Base-by-base conservation (phyloP, 2,113 vertebrate species). In the Catharus minimus region DNA sequence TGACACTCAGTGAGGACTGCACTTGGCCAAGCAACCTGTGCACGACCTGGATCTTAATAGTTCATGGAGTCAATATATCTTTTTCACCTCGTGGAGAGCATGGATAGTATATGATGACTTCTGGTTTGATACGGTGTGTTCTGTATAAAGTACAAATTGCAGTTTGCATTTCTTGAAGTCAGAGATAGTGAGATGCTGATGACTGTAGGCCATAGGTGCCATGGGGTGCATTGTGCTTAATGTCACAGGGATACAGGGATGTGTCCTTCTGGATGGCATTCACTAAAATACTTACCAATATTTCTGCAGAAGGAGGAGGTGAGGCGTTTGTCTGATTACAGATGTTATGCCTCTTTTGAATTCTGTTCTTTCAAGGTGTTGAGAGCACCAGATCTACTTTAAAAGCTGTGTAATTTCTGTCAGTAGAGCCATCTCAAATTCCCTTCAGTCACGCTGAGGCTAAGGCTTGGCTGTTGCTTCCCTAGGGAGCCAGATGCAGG, bases 21-120 rank as follows among this genome's bases (percentile, higher is more conserved):
- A 16, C 27, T 43, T 5, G 13, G 41, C 76, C 58, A 41, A 75
- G 30, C 33, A 68, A 62, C 44, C 64, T 50, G 10, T 82, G 67
- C n/a, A 13, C 0, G 0, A 33, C 38, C 36, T 58, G 67, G 10
- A 75, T 53, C 26, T 49, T 91, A 4, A 28, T 0, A 24, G 23
- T 57, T 90, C 1, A 1, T 36, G 49, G n/a, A 67, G 26, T 72
- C 33, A 46, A 3, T 10, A 24, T 64, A 49, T 50, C 57, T 82
- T 75, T 77, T 86, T 68, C 49, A 57, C 18, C 24, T 12, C 3
- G 0, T 8, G 67, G 38, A 64, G 60, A 77, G 30, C 23, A 11
- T 7, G 61, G 46, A 56, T 64, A 1, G 11, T 64, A 39, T 47
- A 57, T 19, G 23, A 62, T 67, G 53, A 49, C 28, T 86, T 88